Evolutionary conservation across 2,113 vertebrate species (phyloP), one percentile per base, ranked within the genome.

Genomic region (human): DNA sequence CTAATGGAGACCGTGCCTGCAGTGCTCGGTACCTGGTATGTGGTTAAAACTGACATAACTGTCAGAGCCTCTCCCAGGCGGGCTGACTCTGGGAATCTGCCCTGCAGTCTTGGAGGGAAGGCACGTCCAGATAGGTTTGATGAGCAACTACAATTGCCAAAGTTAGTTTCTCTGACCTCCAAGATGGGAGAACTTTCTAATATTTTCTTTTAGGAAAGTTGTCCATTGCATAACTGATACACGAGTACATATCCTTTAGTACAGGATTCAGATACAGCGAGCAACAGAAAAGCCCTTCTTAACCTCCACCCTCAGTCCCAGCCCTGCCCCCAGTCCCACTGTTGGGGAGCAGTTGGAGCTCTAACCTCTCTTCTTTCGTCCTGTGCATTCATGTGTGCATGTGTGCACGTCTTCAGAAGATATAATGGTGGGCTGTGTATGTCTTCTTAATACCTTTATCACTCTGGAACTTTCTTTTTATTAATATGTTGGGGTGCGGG

Each of bases 1-100:
- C 1, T 16, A 2, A 6, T 12, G 18, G 52, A 27, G 40, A 25
- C n/a, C 5, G 0, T 1, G 1, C 0, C 0, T 1, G 30, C n/a
- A 64, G 79, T 13, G 12, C 61, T 50, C 0, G 0, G 61, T 27
- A 23, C 38, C 70, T 20, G 38, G 68, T 27, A 38, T 45, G 40
- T 30, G 52, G 80, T 52, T 43, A 85, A 23, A 87, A 35, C 52
- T 27, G 81, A 70, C 8, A 0, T 22, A 25, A 43, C 52, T 5
- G 14, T 45, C 35, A 18, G 32, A 5, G 8, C 35, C 43, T 66
- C 10, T 59, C 32, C 52, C 43, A 10, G 38, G 18, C 3, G 6
- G 13, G 23, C 17, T n/a, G 50, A 45, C 50, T 55, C 66, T 80
- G 59, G 52, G 66, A 30, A 27, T 38, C 75, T 25, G 11, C 14